Evolutionary conservation across 2,113 vertebrate species (phyloP).

Genomic region (Albula glossodonta): DNA sequence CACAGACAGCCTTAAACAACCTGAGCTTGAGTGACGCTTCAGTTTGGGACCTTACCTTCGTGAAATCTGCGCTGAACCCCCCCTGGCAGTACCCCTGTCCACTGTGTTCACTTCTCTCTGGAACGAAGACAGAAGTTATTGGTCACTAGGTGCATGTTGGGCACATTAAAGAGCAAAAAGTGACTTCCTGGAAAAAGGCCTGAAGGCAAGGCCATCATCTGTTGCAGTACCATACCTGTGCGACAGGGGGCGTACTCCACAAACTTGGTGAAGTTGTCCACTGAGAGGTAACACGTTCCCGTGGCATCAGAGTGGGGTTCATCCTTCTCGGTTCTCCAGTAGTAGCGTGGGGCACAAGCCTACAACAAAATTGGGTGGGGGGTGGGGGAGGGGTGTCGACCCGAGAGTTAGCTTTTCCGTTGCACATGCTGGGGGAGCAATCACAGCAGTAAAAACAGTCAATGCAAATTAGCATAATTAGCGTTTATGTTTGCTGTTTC

Average conservation of each 20-base stretch:
- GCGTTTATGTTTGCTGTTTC: not conserved
- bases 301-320: conserved; percentile 54
- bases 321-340: conserved; percentile 63
- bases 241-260: conserved; percentile 73
- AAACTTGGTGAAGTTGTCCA: conserved; percentile 65
- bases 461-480: not conserved
- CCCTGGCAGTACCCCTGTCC: conserved; percentile 74
- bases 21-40: not conserved
- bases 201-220: too few species aligned
- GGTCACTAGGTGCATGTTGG: too few species aligned
- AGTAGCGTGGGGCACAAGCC: conserved; percentile 71
- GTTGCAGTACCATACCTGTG: conserved; percentile 55
- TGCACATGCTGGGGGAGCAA: not conserved
- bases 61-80: conserved; percentile 72
- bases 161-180: not conserved
- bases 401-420: not conserved
- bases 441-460: not conserved
- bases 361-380: conserved; percentile 23
- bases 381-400: not conserved
- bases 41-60: conserved; percentile 58
- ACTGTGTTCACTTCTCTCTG: conserved; percentile 49
- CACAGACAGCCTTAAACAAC: not conserved
- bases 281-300: conserved; percentile 70
- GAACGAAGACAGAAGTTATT: not conserved
- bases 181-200: not conserved